Evolutionary conservation across 2,113 vertebrate genomes (phyloP).

Genomic region (Petaurus breviceps): DNA sequence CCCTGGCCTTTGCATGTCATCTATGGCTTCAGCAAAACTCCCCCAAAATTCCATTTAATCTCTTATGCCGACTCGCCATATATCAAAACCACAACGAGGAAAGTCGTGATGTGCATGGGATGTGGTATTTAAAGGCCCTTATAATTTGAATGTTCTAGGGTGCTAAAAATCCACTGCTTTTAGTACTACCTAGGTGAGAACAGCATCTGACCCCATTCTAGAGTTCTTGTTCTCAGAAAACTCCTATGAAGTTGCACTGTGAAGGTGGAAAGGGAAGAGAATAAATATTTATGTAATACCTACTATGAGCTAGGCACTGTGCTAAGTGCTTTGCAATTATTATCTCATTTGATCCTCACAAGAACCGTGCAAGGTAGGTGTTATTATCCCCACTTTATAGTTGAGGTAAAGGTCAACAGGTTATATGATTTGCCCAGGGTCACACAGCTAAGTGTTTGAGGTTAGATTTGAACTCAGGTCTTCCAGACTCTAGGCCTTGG

Average conservation of each 20-base stretch:
- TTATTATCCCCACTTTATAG: background rate
- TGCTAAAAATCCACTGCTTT: background rate
- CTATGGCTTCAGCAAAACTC: background rate
- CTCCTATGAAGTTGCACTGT: background rate
- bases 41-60: background rate
- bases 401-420: background rate
- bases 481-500: too few relatives aligned
- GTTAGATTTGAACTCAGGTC: background rate
- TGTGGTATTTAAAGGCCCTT: background rate
- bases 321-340: background rate
- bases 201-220: constrained; percentile 8
- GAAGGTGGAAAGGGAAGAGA: background rate
- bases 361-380: too few relatives aligned
- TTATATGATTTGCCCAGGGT: background rate
- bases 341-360: background rate
- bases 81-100: background rate
- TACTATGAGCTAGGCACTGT: background rate
- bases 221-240: background rate
- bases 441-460: background rate
- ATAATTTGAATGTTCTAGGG: background rate
- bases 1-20: too few relatives aligned
- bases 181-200: background rate
- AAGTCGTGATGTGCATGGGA: background rate
- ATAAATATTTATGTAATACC: background rate
- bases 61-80: background rate